Evolutionary conservation across 2,888 invertebrate genomes (phyloP), one percentile per base, ranked within the genome.

Genomic region (Ferdinandea cuprea): DNA sequence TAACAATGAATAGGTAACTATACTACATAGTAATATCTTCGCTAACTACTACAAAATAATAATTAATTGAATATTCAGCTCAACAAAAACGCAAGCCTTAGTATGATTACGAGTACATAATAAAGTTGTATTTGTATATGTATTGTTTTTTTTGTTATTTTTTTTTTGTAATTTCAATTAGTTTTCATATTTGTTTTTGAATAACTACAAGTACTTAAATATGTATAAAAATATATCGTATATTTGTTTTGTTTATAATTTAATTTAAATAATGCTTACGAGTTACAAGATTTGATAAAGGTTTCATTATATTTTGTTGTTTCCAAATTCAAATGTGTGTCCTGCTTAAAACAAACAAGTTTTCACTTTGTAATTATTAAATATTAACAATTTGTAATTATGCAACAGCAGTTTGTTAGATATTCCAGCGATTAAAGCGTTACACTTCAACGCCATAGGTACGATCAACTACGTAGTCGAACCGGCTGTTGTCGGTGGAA

Each of bases 371-470:
- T 69, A 63, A 76, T 77, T 25, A 77, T 80, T 76, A 48, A 76
- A 81, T 72, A 83, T 77, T 83, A 77, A 83, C 78, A 83, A 83
- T 37, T 72, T 77, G 54, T 54, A 46, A 59, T 52, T 15, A 13
- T 40, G 56, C 30, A 72, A 59, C 63, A 71, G 63, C 59, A 50
- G 50, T 66, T 25, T 21, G 21, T 48, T 61, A n/a, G 52, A 66
- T 59, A 58, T 76, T 63, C 61, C 50, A 71, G 8, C n/a, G 17
- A 19, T 13, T 56, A 48, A 28, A 30, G 9, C 77, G 87, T 93
- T 92, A 96, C 89, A 96, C 96, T 92, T 96, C 96, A 87, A 96
- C 96, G 88, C 96, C 96, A 88, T 96, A 92, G 79, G 94, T 95
- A 90, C 96, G 93, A 91, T 96, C 96, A 86, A 96, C 95, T 86